Conservation (phyloP, 2,888 invertebrate species). For the Morinoia aosen region DNA sequence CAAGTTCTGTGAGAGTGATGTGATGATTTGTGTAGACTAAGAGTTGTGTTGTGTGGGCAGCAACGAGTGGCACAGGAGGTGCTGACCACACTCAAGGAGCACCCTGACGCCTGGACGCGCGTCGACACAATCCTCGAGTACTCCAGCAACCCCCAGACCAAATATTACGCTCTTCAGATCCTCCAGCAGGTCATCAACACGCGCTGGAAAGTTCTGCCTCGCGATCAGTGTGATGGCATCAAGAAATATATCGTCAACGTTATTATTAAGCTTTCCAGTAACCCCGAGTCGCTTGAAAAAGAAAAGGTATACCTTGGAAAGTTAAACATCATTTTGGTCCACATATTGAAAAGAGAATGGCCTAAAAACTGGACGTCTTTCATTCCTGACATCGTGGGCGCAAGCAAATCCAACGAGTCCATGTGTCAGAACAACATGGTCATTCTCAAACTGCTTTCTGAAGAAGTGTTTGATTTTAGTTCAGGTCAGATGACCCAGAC, state of each 20-base stretch:
- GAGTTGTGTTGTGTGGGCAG: slow-evolving; percentile 72
- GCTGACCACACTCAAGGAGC: slow-evolving; percentile 93
- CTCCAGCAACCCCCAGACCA: slow-evolving; percentile 96
- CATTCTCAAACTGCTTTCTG: slow-evolving; percentile 95
- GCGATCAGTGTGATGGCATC: slow-evolving; percentile 97
- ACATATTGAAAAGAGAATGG: slow-evolving; percentile 99
- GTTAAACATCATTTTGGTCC: slow-evolving; percentile 98
- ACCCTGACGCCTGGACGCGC: slow-evolving; percentile 98
- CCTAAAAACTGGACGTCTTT: slow-evolving; percentile 99
- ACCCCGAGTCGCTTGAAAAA: slow-evolving; percentile 87
- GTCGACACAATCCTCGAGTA: slow-evolving; percentile 99
- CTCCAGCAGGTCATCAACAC: slow-evolving; percentile 99
- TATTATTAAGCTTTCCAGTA: slow-evolving; percentile 98
- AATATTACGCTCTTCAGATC: slow-evolving; percentile 99
- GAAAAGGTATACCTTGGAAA: slow-evolving; percentile 98
- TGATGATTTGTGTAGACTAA: too few relatives aligned
- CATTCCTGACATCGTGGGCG: slow-evolving; percentile 98
- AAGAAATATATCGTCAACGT: slow-evolving; percentile 99
- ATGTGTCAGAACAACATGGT: slow-evolving; percentile 99
- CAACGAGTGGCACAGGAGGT: slow-evolving; percentile 95
- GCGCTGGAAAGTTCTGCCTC: slow-evolving; percentile 97
- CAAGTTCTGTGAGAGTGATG: too few relatives aligned
- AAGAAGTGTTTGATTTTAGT: slow-evolving; percentile 99
- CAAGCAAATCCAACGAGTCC: slow-evolving; percentile 98
- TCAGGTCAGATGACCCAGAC: slow-evolving; percentile 98